These are phyloP conservation scores for Eupithecia inturbata DNA, from an alignment of 2,888 invertebrate species.

Conservation along the genomic window DNA sequence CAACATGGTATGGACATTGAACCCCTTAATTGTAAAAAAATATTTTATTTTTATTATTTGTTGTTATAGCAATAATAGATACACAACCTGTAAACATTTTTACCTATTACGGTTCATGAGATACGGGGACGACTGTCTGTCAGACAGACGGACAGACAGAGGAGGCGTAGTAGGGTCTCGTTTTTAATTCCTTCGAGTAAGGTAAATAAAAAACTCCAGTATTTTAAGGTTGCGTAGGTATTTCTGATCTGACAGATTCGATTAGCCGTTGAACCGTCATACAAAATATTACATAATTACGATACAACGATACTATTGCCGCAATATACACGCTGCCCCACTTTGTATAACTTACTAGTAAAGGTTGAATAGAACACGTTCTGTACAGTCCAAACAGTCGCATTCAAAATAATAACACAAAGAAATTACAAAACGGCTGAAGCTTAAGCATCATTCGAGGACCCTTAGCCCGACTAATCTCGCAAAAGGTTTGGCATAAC, in stretches of 20 bases:
- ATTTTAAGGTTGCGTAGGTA: neutral
- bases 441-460: constrained; percentile 16
- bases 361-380: neutral
- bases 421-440: constrained; percentile 17
- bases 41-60: no score
- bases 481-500: constrained; percentile 54
- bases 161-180: no score
- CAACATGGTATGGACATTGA: no score
- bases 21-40: no score
- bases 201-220: no score
- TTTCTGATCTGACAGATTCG: neutral
- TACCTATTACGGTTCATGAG: no score
- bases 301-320: neutral
- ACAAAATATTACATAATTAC: neutral
- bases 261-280: neutral
- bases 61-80: no score
- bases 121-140: no score
- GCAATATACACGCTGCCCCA: neutral
- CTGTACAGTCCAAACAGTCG: neutral
- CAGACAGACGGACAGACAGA: no score
- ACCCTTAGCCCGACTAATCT: constrained; percentile 52
- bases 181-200: no score
- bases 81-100: no score
- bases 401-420: constrained; percentile 21
- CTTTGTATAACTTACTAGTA: neutral